Conservation (phyloP, 2,888 invertebrate species). For the Mycalesis mineus region DNA sequence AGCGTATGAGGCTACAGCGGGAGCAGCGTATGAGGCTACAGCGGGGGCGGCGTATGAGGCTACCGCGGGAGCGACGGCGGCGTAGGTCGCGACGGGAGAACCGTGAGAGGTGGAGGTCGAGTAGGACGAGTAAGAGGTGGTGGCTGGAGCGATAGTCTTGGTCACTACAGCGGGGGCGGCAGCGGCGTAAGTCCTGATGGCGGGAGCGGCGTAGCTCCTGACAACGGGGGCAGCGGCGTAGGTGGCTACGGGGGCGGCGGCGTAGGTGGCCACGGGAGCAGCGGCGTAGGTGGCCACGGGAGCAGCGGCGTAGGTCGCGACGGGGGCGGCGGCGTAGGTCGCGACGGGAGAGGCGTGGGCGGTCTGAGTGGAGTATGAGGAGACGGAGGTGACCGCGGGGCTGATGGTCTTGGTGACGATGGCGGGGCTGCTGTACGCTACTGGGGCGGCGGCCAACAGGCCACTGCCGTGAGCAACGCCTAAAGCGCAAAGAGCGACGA, state of each 20-base stretch:
- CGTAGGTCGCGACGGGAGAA: constrained; percentile 39
- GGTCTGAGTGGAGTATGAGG: constrained; percentile 46
- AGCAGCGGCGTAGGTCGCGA: constrained; percentile 43
- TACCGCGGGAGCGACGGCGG: constrained; percentile 36
- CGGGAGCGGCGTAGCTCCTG: constrained; percentile 37
- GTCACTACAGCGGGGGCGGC: constrained; percentile 41
- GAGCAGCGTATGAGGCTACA: constrained; percentile 35
- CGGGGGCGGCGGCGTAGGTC: constrained; percentile 48
- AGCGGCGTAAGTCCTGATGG: constrained; percentile 34
- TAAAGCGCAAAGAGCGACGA: constrained; percentile 79
- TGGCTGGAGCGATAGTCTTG: constrained; percentile 38
- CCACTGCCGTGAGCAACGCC: constrained; percentile 79
- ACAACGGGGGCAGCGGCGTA: constrained; percentile 34
- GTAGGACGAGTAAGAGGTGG: constrained; percentile 33
- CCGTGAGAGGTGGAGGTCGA: constrained; percentile 38
- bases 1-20: constrained; percentile 51
- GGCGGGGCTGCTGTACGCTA: constrained; percentile 68
- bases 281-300: constrained; percentile 43
- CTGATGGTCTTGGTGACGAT: constrained; percentile 56
- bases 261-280: constrained; percentile 36
- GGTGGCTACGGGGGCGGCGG: constrained; percentile 43
- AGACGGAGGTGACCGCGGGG: constrained; percentile 51
- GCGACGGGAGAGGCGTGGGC: constrained; percentile 36
- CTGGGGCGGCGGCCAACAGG: constrained; percentile 64
- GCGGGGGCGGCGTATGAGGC: constrained; percentile 47